These are phyloP conservation scores for Agonum fuliginosum DNA, from an alignment of 2,888 invertebrate genomes.

Conservation along the genomic window DNA sequence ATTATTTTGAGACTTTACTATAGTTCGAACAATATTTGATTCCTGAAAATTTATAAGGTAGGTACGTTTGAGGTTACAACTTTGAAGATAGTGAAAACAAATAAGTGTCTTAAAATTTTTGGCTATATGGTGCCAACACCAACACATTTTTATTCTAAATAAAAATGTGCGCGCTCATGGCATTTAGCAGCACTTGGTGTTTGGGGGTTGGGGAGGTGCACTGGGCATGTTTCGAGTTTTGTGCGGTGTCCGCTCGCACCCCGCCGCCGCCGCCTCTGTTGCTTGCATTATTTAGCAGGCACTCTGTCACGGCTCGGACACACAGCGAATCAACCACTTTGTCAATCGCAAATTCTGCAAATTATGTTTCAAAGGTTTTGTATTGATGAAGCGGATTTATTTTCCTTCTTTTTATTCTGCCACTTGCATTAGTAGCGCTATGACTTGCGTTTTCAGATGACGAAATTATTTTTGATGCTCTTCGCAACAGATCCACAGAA, in stretches of 20 bases:
- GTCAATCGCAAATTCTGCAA: slow-evolving; percentile 57
- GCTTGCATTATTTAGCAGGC: slow-evolving; percentile 66
- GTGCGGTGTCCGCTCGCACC: slow-evolving; percentile 22
- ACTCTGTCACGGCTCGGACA: slow-evolving; percentile 66
- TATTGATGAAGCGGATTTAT: slow-evolving; percentile 56
- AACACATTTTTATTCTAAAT: neutral
- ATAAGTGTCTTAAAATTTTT: no score
- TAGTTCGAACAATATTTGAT: no score
- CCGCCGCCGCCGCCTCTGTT: slow-evolving; percentile 60
- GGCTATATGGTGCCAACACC: no score
- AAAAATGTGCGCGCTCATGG: neutral
- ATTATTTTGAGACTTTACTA: no score
- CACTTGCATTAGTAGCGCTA: slow-evolving; percentile 7
- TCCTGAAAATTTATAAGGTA: no score
- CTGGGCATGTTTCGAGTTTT: slow-evolving; percentile 9
- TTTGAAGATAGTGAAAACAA: no score
- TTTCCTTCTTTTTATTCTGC: neutral
- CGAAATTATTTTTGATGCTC: slow-evolving; percentile 57
- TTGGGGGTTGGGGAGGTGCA: no score
- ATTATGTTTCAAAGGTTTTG: slow-evolving; percentile 60
- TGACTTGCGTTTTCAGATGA: slow-evolving; percentile 55
- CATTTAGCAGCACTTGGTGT: no score
- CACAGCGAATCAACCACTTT: slow-evolving; percentile 65
- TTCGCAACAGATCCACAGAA: slow-evolving; percentile 32
- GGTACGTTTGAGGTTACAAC: no score